Evolutionary conservation across 2,797 vertebrate species (phyloP), one percentile per base, ranked within the genome.

Genomic region (Platalea minor): DNA sequence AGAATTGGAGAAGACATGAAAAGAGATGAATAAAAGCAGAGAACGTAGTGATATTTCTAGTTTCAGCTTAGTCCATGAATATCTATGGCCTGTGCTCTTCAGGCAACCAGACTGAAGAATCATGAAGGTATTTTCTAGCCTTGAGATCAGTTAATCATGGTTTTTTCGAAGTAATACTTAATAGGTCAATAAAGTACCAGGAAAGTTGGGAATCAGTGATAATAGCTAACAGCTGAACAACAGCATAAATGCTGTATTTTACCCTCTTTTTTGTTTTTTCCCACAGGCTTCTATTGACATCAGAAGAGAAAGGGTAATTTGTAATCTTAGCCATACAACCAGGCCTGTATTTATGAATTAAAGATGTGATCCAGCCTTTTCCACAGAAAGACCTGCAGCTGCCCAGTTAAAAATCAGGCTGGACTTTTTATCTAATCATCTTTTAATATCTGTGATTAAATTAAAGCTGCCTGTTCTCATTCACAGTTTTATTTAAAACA

Each of bases 41-140:
- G 29, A 63, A 61, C 2, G 5, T 9, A 15, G 20, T 51, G 9
- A 19, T 45, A 60, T 46, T 1, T 0, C 18, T 33, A 15, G 7
- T 54, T 6, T 90, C 18, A 28, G 2, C 24, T 89, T 41, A 79
- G 5, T 33, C 26, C 10, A 26, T 25, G 17, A 72, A 54, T 43
- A 59, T 65, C 29, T 75, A 18, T 59, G 20, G 41, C 29, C 18
- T 48, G 2, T 43, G 14, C n/a, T 87, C 67, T 87, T 89, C 54
- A 68, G 41, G 25, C 12, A 69, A 39, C 6, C 13, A 45, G 11
- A 70, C 13, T 46, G 63, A 61, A 85, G 63, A 78, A 65, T 50
- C 50, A 17, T 51, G 8, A 80, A 76, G 5, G 10, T 48, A 19
- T 74, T 92, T 74, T 57, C 20, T 41, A 77, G 24, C 13, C 7